Conservation (phyloP, 2,113 vertebrate species). For the Heterotis niloticus region DNA sequence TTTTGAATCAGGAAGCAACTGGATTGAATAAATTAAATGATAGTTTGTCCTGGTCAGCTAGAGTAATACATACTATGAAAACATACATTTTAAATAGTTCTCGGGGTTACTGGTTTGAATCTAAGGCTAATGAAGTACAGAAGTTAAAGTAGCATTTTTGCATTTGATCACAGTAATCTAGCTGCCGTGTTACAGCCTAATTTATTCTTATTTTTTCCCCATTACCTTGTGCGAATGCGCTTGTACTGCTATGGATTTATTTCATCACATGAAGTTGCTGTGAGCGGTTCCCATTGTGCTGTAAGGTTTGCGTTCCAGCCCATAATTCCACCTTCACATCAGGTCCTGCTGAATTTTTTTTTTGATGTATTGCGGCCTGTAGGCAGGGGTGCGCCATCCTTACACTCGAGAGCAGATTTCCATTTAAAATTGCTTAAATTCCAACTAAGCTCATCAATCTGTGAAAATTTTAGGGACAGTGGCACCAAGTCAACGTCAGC, state of each 20-base stretch:
- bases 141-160: not conserved
- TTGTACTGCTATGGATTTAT: not conserved
- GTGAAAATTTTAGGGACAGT: not conserved
- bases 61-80: constrained; percentile 1
- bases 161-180: constrained; percentile 16
- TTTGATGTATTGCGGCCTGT: not conserved
- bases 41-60: not conserved
- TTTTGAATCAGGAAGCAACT: constrained; percentile 3
- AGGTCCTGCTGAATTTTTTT: not conserved
- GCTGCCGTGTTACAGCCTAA: constrained; percentile 4
- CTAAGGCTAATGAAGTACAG: not conserved
- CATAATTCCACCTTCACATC: not conserved
- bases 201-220: not conserved
- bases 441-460: constrained; percentile 11
- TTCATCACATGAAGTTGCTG: not conserved
- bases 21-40: constrained; percentile 3
- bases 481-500: not conserved
- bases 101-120: not conserved
- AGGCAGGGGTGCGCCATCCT: not conserved
- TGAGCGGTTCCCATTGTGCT: not conserved
- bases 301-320: not conserved
- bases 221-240: not conserved
- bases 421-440: not conserved
- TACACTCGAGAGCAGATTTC: not conserved
- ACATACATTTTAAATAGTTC: not conserved